Base-by-base conservation (phyloP, 1,140 invertebrate genomes). In the Hermatobates lingyangjiaoensis region DNA sequence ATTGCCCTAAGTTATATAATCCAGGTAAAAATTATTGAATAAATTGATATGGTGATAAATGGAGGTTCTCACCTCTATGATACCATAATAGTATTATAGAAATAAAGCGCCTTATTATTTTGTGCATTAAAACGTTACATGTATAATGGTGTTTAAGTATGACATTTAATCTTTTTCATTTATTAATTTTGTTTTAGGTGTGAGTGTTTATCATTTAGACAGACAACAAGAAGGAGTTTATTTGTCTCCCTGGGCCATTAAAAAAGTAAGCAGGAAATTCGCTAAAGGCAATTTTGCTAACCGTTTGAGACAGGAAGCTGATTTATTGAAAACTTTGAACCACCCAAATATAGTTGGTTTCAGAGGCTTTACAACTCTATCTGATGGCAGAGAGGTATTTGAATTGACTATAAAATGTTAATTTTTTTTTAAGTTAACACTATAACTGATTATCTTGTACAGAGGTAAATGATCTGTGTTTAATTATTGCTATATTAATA, bases 341-440 rank as follows among this genome's bases (percentile, higher is more conserved):
- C 87, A 89, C 69, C 83, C 82, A 1, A 87, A 89, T 59, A 83
- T 90, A 45, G 77, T 90, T 2, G 85, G 84, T 0, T 89, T 83
- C 60, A 70, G 85, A 30, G 82, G 74, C 2, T 75, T 83, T 48
- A 69, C 72, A 1, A 73, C 76, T 54, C 65, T 64, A 0, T 59
- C 65, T 1, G 74, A 79, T 51, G 75, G 81, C 1, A 51, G 58
- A 18, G 57, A 57, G 10, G 58, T 56, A 42, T 21, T 21, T 23
- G 15, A n/a, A n/a, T n/a, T n/a, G n/a, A n/a, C n/a, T n/a, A n/a
- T n/a, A n/a, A n/a, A n/a, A n/a, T n/a, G n/a, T n/a, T n/a, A n/a
- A n/a, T n/a, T n/a, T n/a, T n/a, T n/a, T n/a, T n/a, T n/a, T n/a
- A n/a, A n/a, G n/a, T n/a, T n/a, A n/a, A n/a, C n/a, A n/a, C n/a